Percentiles rank a stretch among this genome's conserved stretches.
Conservation (phyloP, 2,888 invertebrate species). For the Cheilosia vernalis region DNA sequence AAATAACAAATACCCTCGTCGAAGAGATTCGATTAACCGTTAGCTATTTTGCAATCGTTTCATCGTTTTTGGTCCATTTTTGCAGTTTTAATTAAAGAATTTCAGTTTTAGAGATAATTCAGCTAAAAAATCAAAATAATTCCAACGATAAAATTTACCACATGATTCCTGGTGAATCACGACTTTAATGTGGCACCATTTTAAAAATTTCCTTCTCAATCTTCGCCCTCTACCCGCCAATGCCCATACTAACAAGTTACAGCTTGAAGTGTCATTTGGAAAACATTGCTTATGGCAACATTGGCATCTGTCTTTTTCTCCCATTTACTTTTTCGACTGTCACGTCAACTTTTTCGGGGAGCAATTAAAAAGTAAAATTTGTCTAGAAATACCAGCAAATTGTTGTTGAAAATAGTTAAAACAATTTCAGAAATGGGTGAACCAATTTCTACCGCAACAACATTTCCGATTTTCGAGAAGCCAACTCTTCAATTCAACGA, state of each 20-base stretch:
- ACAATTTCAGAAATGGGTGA: constrained; percentile 76
- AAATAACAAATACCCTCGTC: too few species aligned
- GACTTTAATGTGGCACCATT: constrained; percentile 32
- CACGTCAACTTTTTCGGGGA: constrained; percentile 72
- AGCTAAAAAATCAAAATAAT: too few species aligned
- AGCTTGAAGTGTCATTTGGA: neutral
- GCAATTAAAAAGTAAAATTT: constrained; percentile 56
- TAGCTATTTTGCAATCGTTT: too few species aligned
- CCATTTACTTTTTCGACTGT: constrained; percentile 62
- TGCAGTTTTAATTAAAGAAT: too few species aligned
- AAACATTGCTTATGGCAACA: constrained; percentile 35
- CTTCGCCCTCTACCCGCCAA: constrained; percentile 27
- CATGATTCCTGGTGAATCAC: too few species aligned
- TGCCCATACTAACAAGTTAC: fast-evolving
- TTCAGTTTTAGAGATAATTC: too few species aligned
- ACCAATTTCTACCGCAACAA: constrained; percentile 79
- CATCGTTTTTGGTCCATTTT: too few species aligned
- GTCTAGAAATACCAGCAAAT: constrained; percentile 2
- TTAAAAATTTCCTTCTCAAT: neutral
- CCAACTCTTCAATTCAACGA: constrained; percentile 82
- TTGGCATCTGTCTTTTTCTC: constrained; percentile 53
- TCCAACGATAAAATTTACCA: too few species aligned
- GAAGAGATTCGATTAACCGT: too few species aligned
- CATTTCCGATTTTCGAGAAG: constrained; percentile 79
- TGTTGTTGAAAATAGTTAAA: neutral